Evolutionary conservation across 2,113 vertebrate species (phyloP).

Genomic region (Psittacara wagleri): DNA sequence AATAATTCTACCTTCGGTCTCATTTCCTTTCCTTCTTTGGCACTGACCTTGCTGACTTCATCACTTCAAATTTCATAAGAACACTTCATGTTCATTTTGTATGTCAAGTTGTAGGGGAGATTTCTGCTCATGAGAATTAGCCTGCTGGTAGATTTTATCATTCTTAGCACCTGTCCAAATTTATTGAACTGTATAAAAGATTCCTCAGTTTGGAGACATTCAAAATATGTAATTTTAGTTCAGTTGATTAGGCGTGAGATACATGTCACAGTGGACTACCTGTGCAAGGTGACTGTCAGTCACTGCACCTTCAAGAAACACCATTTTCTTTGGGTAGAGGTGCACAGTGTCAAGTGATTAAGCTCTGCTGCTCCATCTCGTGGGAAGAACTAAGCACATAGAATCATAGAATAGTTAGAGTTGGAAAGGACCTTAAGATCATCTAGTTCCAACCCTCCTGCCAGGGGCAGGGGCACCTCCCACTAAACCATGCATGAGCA

Average conservation of each 20-base stretch:
- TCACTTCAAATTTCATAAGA: not conserved
- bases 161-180: slow-evolving; percentile 33
- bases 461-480: too few relatives aligned
- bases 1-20: not conserved
- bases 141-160: not conserved
- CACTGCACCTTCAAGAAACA: not conserved
- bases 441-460: too few relatives aligned
- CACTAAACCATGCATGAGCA: not conserved
- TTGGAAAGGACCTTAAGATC: too few relatives aligned
- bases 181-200: slow-evolving; percentile 5
- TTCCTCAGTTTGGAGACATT: not conserved
- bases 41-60: not conserved
- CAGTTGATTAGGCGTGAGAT: slow-evolving; percentile 31
- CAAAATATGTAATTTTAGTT: slow-evolving; percentile 19
- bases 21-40: not conserved
- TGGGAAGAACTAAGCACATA: slow-evolving; percentile 15
- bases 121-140: not conserved
- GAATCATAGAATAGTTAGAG: too few relatives aligned
- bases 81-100: not conserved
- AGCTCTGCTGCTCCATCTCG: slow-evolving; percentile 34
- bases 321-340: not conserved
- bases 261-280: slow-evolving; percentile 24
- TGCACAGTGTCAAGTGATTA: not conserved
- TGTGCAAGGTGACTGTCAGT: not conserved
- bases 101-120: fast-evolving